Conservation (phyloP, 2,113 vertebrate species). For the Thymallus thymallus region DNA sequence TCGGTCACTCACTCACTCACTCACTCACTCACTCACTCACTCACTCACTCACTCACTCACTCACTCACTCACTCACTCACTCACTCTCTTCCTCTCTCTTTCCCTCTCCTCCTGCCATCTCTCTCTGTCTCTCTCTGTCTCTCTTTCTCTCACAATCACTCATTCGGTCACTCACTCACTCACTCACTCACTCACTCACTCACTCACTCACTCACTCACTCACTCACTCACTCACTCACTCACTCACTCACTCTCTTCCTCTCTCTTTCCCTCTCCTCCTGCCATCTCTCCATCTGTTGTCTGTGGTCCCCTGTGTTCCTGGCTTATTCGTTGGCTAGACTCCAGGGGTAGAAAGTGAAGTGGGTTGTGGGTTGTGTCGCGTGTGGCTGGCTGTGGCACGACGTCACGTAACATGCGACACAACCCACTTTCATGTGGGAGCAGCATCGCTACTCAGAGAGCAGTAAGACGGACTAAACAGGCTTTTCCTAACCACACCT, state of each 20-base stretch:
- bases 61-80: no score
- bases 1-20: no score
- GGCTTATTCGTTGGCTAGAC: slow-evolving; percentile 32
- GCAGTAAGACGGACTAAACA: not conserved
- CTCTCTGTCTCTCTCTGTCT: not conserved
- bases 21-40: no score
- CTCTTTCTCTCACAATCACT: not conserved
- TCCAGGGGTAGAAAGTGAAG: no score
- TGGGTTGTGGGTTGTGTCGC: no score
- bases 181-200: not conserved
- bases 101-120: not conserved
- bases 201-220: not conserved
- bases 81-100: not conserved
- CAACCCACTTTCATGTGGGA: not conserved
- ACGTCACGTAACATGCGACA: no score
- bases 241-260: not conserved
- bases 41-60: no score
- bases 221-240: not conserved
- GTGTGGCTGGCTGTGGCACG: no score
- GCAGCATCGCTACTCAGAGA: not conserved
- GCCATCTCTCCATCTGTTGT: slow-evolving; percentile 77
- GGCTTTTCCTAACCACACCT: not conserved
- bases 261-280: slow-evolving; percentile 14
- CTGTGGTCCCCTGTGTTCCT: slow-evolving; percentile 69
- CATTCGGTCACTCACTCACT: not conserved